Percentiles rank a stretch among this genome's conserved stretches.
phyloP scores from a whole-genome alignment of 1,140 invertebrate genomes.

The Eubasilissa regina region DNA sequence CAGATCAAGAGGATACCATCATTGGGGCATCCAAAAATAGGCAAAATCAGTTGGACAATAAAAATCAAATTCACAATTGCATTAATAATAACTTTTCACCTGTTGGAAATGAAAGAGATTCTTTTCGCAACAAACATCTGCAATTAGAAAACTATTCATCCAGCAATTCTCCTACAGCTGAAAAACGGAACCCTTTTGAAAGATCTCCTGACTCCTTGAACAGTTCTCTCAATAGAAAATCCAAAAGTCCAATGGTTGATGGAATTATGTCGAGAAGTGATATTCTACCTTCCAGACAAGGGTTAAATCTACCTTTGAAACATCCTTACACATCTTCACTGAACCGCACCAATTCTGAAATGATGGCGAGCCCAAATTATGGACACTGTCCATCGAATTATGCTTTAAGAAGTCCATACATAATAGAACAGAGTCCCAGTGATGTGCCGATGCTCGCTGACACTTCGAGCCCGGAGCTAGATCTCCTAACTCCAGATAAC shows the following conservation, averaged over 20 bases:
- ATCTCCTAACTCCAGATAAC: constrained; percentile 73
- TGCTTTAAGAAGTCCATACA: constrained; percentile 58
- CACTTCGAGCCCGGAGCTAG: constrained; percentile 75
- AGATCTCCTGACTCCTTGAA: constrained; percentile 50
- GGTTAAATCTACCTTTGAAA: constrained; percentile 71
- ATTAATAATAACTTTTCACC: constrained; percentile 36
- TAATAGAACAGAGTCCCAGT: constrained; percentile 71
- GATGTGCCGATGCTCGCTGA: constrained; percentile 70
- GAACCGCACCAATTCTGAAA: constrained; percentile 54
- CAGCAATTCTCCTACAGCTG: constrained; percentile 39
- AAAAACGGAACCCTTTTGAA: constrained; percentile 48
- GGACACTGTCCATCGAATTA: constrained; percentile 14
- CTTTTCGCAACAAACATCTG: constrained; percentile 41
- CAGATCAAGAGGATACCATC: constrained; percentile 75
- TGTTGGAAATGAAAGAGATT: constrained; percentile 39
- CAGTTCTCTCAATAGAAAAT: constrained; percentile 64
- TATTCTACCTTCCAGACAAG: constrained; percentile 66
- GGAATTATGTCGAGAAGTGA: constrained; percentile 72
- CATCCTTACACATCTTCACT: constrained; percentile 63
- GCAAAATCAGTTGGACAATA: constrained; percentile 20
- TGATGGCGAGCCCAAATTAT: constrained; percentile 13
- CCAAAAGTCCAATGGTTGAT: constrained; percentile 72
- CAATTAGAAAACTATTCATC: constrained; percentile 40
- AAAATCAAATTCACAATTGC: constrained; percentile 16
- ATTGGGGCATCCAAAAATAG: constrained; percentile 19